Evolutionary conservation across 2,113 vertebrate species (phyloP), one percentile per base, ranked within the genome.

Genomic region (Cinclus mexicanus): DNA sequence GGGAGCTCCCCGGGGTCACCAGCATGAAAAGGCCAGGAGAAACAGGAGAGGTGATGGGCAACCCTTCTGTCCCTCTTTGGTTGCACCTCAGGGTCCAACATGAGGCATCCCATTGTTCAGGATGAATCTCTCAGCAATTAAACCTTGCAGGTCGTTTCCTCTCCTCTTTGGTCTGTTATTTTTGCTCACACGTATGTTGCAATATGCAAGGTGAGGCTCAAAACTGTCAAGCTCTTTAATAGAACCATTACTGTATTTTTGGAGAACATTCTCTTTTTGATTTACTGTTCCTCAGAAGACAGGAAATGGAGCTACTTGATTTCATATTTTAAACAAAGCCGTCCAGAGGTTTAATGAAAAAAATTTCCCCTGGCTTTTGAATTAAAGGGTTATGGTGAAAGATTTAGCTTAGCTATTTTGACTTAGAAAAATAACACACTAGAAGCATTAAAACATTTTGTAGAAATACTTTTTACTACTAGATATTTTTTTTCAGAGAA

Each of bases 271-370:
- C 72, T 71, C 70, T 13, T 81, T 93, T 96, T 97, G 94, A 96
- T 97, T 97, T 96, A 96, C 85, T 94, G 94, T 94, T 92, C 94
- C 88, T 97, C 83, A 96, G 94, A 97, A 97, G 96, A 95, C 96
- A 96, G 96, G 96, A 97, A 97, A 97, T 97, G 95, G 96, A 96
- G 94, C 96, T 97, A 96, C 96, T 97, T 96, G 96, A 97, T 97
- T 97, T 97, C 94, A 87, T 94, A 95, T 95, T 97, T 96, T 89
- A 96, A 97, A 96, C 92, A 96, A 96, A 96, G 92, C 95, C n/a
- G 18, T 88, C 95, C 96, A 97, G 92, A 93, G 92, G 83, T 96
- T 97, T 97, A 96, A 97, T 96, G 92, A 97, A 96, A 96, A 97
- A 96, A 96, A 92, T 87, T 96, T 96, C 92, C 90, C 95, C 87